Evolutionary conservation across 2,797 vertebrate genomes (phyloP).

Genomic region (Harpagifer antarcticus): DNA sequence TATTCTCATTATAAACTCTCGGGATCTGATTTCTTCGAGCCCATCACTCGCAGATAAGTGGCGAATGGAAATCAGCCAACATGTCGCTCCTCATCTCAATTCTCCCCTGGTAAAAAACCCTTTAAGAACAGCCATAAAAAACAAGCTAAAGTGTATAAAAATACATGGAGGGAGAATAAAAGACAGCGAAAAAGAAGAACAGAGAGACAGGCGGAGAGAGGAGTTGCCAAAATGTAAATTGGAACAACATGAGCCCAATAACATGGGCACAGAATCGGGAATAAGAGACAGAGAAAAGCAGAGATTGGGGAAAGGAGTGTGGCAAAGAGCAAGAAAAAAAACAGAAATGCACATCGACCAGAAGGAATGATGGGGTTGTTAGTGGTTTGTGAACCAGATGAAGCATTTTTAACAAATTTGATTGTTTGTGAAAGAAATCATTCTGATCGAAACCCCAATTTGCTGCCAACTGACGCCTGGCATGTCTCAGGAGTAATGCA

Average conservation of each 20-base stretch:
- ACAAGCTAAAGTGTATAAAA: constrained; percentile 53
- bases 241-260: constrained; percentile 81
- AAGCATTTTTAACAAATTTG: constrained; percentile 97
- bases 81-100: constrained; percentile 75
- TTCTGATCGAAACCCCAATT: constrained; percentile 96
- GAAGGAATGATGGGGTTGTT: constrained; percentile 85
- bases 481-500: constrained; percentile 90
- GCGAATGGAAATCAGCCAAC: constrained; percentile 77
- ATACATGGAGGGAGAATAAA: constrained; percentile 51
- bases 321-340: constrained; percentile 37
- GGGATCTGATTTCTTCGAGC: constrained; percentile 76
- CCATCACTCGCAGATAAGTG: constrained; percentile 79
- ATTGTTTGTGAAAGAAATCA: constrained; percentile 99
- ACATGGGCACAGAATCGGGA: constrained; percentile 78
- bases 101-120: constrained; percentile 61
- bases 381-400: constrained; percentile 93
- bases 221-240: constrained; percentile 70
- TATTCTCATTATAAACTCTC: constrained; percentile 77
- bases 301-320: constrained; percentile 38
- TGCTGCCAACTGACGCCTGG: constrained; percentile 93
- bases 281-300: constrained; percentile 58
- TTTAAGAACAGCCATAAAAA: constrained; percentile 67
- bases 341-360: constrained; percentile 70
- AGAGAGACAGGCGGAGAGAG: constrained; percentile 47
- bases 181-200: constrained; percentile 39